These are phyloP conservation scores for Actinia equina DNA, from an alignment of 64 coral and sea anemone genomes.

Conservation along the genomic window DNA sequence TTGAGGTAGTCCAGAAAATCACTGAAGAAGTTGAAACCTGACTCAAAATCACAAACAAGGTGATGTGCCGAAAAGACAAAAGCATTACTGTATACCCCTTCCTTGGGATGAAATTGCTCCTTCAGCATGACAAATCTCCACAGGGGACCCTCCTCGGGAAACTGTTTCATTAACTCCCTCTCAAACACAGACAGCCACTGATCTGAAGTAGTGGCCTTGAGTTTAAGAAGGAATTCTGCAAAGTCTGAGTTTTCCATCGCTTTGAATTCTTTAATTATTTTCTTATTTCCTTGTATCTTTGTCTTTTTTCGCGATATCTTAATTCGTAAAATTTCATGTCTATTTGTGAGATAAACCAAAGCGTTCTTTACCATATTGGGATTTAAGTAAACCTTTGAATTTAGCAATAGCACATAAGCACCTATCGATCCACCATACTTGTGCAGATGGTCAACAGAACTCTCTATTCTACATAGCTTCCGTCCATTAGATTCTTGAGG, in stretches of 20 bases:
- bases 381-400: slow-evolving; percentile 14
- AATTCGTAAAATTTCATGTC: slow-evolving; percentile 39
- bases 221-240: slow-evolving; percentile 40
- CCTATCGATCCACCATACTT: slow-evolving; percentile 43
- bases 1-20: slow-evolving; percentile 50
- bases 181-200: slow-evolving; percentile 49
- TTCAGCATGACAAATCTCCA: slow-evolving; percentile 54
- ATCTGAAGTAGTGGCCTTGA: slow-evolving; percentile 24
- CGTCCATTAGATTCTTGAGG: neutral
- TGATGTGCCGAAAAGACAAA: slow-evolving; percentile 38
- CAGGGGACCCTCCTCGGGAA: slow-evolving; percentile 48
- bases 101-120: slow-evolving; percentile 46
- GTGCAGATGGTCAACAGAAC: slow-evolving; percentile 37
- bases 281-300: neutral
- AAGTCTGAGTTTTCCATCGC: slow-evolving; percentile 43
- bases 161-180: slow-evolving; percentile 44
- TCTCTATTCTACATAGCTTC: slow-evolving; percentile 36
- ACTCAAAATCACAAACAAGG: slow-evolving; percentile 30
- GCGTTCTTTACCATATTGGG: slow-evolving; percentile 10
- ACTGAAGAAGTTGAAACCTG: slow-evolving; percentile 26
- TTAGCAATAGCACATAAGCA: slow-evolving; percentile 36
- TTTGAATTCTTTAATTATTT: slow-evolving; percentile 30
- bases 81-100: slow-evolving; percentile 35
- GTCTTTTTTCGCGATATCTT: slow-evolving; percentile 28
- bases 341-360: slow-evolving; percentile 36